phyloP scores from a whole-genome alignment of 2,888 invertebrate species.

The Anaspis maculata region DNA sequence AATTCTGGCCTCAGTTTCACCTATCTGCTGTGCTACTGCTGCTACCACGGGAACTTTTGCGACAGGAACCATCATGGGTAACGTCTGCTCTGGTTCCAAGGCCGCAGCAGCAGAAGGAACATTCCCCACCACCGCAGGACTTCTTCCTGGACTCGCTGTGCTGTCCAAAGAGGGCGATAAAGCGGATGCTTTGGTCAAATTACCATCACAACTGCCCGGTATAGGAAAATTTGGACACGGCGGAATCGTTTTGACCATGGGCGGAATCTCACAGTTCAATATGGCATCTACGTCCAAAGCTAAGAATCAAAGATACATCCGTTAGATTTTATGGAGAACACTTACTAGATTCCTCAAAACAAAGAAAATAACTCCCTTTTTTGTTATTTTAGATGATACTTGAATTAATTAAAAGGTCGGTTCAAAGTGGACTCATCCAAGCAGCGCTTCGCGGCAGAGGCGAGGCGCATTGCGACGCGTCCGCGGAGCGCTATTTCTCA shows the following conservation, averaged over 20 bases:
- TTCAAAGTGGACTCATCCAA: no score
- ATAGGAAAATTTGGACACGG: slow-evolving; percentile 34
- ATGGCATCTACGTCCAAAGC: slow-evolving; percentile 36
- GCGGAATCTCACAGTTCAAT: slow-evolving; percentile 33
- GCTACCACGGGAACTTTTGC: neutral
- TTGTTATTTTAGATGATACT: no score
- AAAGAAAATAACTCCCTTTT: no score
- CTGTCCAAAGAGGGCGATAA: slow-evolving; percentile 1
- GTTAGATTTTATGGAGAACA: no score
- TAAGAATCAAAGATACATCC: slow-evolving; percentile 17
- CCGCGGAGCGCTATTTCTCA: no score
- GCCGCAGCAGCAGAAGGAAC: neutral
- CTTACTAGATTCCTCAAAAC: no score
- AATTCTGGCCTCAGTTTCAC: slow-evolving; percentile 4
- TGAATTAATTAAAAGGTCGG: no score
- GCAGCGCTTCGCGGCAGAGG: no score
- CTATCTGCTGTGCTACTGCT: neutral
- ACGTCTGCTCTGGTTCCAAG: neutral
- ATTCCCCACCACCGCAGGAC: neutral
- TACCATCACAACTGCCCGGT: slow-evolving; percentile 27
- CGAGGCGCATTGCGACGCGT: no score
- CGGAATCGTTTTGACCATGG: slow-evolving; percentile 26
- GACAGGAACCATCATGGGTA: neutral
- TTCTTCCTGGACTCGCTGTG: slow-evolving; percentile 2
- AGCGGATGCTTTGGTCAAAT: neutral